A percentile compares a stretch with the other conserved stretches of the same genome.
These are phyloP conservation scores for Lasioglossum villosulum DNA, from an alignment of 2,888 invertebrate genomes.

Conservation along the genomic window DNA sequence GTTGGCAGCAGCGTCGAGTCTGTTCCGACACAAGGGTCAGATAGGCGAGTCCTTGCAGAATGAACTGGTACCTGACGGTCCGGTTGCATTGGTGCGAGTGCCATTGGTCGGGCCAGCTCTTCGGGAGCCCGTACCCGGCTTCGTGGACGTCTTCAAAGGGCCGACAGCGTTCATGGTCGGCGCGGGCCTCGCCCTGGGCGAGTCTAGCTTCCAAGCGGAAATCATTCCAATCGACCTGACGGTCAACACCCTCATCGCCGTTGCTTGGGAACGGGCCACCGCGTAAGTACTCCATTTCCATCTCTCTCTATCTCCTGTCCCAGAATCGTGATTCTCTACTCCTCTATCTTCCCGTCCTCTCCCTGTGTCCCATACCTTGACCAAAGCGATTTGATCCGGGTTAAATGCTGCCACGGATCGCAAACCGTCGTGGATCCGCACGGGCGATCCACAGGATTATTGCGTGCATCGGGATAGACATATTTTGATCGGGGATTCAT, in stretches of 20 bases:
- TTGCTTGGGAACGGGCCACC: conserved; percentile 75
- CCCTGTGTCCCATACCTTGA: background rate
- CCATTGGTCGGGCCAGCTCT: conserved; percentile 76
- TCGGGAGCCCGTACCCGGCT: conserved; percentile 79
- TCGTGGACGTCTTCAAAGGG: conserved; percentile 73
- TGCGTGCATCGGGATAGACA: background rate
- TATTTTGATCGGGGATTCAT: too few relatives aligned
- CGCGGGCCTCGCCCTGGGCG: conserved; percentile 75
- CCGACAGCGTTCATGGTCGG: conserved; percentile 78
- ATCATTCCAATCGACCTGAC: conserved; percentile 76
- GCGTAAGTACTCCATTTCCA: conserved; percentile 63
- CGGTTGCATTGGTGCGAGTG: conserved; percentile 72
- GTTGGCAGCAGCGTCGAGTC: conserved; percentile 57
- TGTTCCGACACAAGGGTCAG: conserved; percentile 67
- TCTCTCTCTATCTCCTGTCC: background rate
- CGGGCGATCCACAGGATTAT: background rate
- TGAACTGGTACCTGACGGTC: conserved; percentile 65
- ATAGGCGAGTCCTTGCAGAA: conserved; percentile 59
- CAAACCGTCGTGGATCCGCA: background rate
- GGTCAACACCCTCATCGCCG: conserved; percentile 75
- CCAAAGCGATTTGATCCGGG: background rate
- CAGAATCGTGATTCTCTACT: background rate
- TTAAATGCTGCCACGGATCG: background rate
- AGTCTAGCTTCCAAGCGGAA: conserved; percentile 71
- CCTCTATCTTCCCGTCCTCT: background rate